phyloP scores from a whole-genome alignment of 2,888 invertebrate genomes.

The Deladenus siricidicola region DNA sequence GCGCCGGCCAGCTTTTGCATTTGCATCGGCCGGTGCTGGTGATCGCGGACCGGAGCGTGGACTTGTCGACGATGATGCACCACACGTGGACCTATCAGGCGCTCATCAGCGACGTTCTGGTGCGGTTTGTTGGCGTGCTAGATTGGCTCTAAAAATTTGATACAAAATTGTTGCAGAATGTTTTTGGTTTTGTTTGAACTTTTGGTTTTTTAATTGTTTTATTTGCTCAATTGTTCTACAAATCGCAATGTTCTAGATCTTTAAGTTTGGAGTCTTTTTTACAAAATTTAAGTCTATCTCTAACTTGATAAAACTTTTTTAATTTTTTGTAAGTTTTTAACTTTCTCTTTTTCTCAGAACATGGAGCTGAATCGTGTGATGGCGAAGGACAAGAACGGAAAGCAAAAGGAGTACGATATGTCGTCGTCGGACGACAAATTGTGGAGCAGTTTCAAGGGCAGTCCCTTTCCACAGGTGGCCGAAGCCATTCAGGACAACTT shows the following conservation, averaged over 20 bases:
- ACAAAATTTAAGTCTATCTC: background rate
- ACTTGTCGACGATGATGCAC: constrained; percentile 86
- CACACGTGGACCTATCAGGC: constrained; percentile 99
- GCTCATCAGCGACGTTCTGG: constrained; percentile 83
- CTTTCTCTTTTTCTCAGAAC: constrained; percentile 57
- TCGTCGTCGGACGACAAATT: constrained; percentile 75
- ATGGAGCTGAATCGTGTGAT: constrained; percentile 77
- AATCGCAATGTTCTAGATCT: no score
- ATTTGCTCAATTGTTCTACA: no score
- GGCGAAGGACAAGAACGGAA: constrained; percentile 64
- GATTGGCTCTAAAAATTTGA: no score
- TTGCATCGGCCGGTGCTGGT: constrained; percentile 72
- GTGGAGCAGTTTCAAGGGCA: constrained; percentile 77
- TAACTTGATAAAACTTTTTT: no score
- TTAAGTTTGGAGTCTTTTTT: background rate
- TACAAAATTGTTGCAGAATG: background rate
- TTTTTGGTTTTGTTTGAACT: no score
- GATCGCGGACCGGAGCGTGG: constrained; percentile 68
- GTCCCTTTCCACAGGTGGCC: constrained; percentile 68
- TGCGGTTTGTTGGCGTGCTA: constrained; percentile 23
- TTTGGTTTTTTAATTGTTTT: no score
- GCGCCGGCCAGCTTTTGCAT: constrained; percentile 58
- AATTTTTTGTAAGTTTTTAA: background rate
- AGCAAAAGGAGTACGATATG: constrained; percentile 80
- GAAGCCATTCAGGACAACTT: constrained; percentile 97